A percentile compares a stretch with the other conserved stretches of the same genome.
These are phyloP conservation scores for Aphelocoma coerulescens DNA, from an alignment of 2,113 vertebrate species.

Conservation along the genomic window DNA sequence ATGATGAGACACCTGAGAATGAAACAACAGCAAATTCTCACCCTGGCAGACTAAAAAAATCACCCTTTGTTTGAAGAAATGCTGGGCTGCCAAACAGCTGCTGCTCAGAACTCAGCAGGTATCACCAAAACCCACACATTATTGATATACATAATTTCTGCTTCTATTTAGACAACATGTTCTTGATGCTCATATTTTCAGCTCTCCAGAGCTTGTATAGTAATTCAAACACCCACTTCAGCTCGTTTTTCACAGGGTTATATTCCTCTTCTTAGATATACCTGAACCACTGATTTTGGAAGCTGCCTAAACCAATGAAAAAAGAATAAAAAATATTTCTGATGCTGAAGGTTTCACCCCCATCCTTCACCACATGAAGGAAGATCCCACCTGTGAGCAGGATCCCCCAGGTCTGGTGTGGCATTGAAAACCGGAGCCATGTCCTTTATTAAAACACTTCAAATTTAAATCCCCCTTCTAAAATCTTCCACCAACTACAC, in stretches of 20 bases:
- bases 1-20: neutral
- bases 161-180: neutral
- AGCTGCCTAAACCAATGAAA: neutral
- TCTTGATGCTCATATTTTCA: neutral
- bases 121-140: neutral
- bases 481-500: neutral
- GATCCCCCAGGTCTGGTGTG: neutral
- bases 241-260: neutral
- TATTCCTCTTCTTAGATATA: neutral
- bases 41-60: neutral
- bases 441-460: neutral
- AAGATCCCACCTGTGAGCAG: neutral
- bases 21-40: neutral
- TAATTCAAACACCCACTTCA: neutral
- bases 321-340: neutral
- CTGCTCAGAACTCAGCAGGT: neutral
- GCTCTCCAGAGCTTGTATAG: neutral
- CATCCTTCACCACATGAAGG: no score
- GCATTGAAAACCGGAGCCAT: neutral
- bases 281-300: neutral
- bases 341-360: neutral
- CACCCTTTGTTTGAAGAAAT: neutral
- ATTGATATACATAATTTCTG: neutral
- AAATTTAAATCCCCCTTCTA: neutral
- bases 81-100: neutral